These are phyloP conservation scores for Phaedon cochleariae DNA, from an alignment of 2,888 invertebrate genomes.

Conservation along the genomic window DNA sequence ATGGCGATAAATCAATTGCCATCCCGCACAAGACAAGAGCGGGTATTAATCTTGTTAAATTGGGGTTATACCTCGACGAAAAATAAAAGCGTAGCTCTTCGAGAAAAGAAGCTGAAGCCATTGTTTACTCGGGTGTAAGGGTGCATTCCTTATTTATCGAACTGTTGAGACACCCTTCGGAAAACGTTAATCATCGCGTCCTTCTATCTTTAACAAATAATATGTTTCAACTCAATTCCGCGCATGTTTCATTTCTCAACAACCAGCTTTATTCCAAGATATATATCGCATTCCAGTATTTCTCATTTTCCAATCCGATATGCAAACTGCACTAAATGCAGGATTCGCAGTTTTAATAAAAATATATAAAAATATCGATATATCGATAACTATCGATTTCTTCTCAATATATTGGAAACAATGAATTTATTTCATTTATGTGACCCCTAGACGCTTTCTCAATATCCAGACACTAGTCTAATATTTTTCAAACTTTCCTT, in stretches of 20 bases:
- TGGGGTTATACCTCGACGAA: constrained; percentile 32
- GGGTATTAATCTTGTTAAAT: constrained; percentile 38
- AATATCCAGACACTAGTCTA: no score
- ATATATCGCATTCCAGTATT: no score
- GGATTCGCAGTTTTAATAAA: no score
- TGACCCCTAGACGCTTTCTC: no score
- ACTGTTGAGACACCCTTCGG: constrained; percentile 16
- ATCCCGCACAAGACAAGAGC: constrained; percentile 32
- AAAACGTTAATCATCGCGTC: constrained; percentile 15
- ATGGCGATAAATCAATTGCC: constrained; percentile 37
- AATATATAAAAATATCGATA: no score
- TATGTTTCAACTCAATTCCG: constrained; percentile 12
- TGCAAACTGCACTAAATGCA: no score
- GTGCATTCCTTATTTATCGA: constrained; percentile 19
- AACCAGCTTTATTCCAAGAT: constrained; percentile 11
- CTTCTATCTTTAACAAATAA: constrained; percentile 10
- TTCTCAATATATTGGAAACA: no score
- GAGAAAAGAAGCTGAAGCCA: constrained; percentile 20
- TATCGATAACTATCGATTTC: no score
- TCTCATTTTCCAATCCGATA: no score
- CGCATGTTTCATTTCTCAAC: constrained; percentile 11
- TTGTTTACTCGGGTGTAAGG: constrained; percentile 31
- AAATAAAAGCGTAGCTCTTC: constrained; percentile 34
- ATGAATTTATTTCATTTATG: no score
- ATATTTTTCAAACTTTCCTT: no score